A percentile compares a stretch with the other conserved stretches of the same genome.
phyloP scores from a whole-genome alignment of 2,797 vertebrate species.

The Holocentrus rufus region DNA sequence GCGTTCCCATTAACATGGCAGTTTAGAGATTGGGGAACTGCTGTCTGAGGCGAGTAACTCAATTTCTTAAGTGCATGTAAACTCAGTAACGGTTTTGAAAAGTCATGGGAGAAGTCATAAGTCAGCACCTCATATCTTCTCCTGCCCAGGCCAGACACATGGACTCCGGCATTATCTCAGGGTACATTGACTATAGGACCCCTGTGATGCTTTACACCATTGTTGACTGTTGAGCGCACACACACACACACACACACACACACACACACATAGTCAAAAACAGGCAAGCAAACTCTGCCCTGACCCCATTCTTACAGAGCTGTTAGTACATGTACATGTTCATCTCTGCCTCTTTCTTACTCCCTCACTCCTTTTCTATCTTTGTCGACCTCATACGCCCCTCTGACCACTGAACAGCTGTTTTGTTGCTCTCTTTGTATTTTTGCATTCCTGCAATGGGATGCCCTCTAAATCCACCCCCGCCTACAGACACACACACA shows the following conservation, averaged over 20 bases:
- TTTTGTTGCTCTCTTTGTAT: conserved; percentile 41
- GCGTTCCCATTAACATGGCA: no score
- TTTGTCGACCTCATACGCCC: conserved; percentile 1
- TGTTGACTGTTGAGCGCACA: neutral
- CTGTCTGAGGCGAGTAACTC: no score
- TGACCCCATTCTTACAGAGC: conserved; percentile 11
- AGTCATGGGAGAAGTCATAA: no score
- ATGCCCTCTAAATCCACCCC: conserved; percentile 19
- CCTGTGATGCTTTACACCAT: conserved; percentile 15
- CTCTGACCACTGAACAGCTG: conserved; percentile 59
- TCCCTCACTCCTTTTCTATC: neutral
- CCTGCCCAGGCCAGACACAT: conserved; percentile 15
- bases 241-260: neutral
- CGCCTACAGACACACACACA: conserved; percentile 22
- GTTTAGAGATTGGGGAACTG: no score
- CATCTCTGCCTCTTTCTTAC: no score
- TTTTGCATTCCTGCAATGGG: conserved; percentile 58
- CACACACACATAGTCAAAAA: neutral
- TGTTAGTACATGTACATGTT: neutral
- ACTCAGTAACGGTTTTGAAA: no score
- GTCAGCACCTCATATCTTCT: conserved; percentile 10
- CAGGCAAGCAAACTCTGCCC: neutral
- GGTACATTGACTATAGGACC: neutral
- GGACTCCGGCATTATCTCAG: conserved; percentile 41
- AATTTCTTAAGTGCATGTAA: no score